These are phyloP conservation scores for Delichon dasypus DNA, from an alignment of 2,797 vertebrate species.

Conservation along the genomic window DNA sequence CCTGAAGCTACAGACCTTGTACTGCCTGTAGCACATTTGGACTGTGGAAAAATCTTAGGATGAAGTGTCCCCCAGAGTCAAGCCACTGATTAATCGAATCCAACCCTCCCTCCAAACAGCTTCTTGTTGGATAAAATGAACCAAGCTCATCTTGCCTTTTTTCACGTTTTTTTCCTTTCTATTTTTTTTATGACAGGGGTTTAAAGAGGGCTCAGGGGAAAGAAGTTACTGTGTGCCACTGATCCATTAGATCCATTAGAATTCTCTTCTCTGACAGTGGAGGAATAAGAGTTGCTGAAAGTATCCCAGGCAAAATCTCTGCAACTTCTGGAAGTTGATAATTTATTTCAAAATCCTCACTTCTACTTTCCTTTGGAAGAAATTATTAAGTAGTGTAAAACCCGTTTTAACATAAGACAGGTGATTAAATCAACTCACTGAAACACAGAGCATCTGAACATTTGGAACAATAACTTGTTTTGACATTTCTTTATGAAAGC, in stretches of 20 bases:
- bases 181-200: background rate
- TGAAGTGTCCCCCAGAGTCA: background rate
- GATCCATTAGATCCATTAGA: background rate
- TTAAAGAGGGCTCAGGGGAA: background rate
- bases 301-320: background rate
- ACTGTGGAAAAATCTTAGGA: background rate
- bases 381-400: background rate
- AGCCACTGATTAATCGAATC: background rate
- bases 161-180: background rate
- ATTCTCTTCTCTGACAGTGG: background rate
- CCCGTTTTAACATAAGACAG: background rate
- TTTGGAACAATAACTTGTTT: background rate
- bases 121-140: background rate
- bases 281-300: background rate
- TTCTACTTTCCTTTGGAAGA: background rate
- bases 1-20: background rate
- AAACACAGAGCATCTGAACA: background rate
- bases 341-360: background rate
- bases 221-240: background rate
- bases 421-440: background rate
- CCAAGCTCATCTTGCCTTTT: background rate
- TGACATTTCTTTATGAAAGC: background rate
- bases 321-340: background rate
- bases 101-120: background rate
- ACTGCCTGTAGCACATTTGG: background rate